Percentiles rank a stretch among this genome's conserved stretches.
Conservation (phyloP, 2,797 vertebrate species). For the Rhodeus uyekii region DNA sequence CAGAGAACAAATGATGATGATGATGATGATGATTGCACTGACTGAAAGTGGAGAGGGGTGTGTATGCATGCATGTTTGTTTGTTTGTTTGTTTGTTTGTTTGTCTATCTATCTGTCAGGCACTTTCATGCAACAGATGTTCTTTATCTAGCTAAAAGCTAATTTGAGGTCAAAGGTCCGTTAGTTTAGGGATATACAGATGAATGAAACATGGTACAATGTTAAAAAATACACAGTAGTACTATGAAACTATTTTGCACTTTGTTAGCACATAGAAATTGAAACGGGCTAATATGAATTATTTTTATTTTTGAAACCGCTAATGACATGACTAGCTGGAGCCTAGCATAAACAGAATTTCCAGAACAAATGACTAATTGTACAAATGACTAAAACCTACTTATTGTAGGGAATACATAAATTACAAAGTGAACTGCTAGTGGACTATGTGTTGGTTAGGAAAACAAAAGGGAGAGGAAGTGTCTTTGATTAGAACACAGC, state of each 20-base stretch:
- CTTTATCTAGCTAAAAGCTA: neutral
- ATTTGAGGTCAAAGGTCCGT: slow-evolving; percentile 10
- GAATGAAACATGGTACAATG: neutral
- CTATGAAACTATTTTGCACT: neutral
- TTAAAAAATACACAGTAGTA: neutral
- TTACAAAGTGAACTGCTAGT: too few relatives aligned
- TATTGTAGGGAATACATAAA: too few relatives aligned
- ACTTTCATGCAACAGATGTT: neutral
- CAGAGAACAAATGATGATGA: slow-evolving; percentile 47
- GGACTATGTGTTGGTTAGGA: neutral
- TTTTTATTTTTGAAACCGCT: neutral
- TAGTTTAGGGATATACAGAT: neutral
- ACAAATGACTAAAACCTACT: too few relatives aligned
- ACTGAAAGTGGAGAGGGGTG: slow-evolving; percentile 18
- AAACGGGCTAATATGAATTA: neutral
- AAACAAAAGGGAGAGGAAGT: neutral
- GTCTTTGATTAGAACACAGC: slow-evolving; percentile 17
- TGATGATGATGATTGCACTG: slow-evolving; percentile 28
- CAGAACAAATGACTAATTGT: neutral
- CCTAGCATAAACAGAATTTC: neutral
- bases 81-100: neutral
- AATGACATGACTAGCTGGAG: slow-evolving; percentile 26
- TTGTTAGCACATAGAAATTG: neutral
- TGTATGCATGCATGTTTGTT: neutral
- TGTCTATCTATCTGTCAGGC: neutral